Evolutionary conservation across 2,888 invertebrate species (phyloP).

Genomic region (Agapetus fuscipes): DNA sequence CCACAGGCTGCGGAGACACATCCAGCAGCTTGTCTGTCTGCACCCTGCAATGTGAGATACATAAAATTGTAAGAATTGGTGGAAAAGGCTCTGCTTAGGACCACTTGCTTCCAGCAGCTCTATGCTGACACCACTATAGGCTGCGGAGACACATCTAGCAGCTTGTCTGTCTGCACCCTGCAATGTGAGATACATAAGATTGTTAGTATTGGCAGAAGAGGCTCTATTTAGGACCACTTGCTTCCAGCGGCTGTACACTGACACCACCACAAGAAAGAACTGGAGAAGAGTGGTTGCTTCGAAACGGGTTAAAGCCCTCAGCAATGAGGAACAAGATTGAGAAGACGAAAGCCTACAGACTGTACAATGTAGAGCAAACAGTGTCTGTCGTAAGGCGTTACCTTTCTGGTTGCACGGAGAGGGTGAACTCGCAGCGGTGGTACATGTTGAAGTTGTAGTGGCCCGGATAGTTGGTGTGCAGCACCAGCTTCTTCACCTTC

Average conservation of each 20-base stretch:
- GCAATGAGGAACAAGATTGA: too few species aligned
- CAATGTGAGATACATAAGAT: too few species aligned
- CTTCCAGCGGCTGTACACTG: conserved; percentile 86
- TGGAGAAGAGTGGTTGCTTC: too few species aligned
- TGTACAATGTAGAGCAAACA: too few species aligned
- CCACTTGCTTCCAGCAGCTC: conserved; percentile 82
- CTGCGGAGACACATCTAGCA: conserved; percentile 47
- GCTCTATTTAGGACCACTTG: conserved; percentile 84
- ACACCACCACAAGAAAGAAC: conserved; percentile 57
- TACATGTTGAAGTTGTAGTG: conserved; percentile 99
- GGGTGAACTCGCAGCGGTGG: conserved; percentile 86
- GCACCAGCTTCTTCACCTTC: conserved; percentile 89
- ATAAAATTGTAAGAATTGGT: conserved; percentile 96
- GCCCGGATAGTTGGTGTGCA: conserved; percentile 99
- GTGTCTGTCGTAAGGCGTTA: too few species aligned
- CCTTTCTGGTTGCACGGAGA: conserved; percentile 63
- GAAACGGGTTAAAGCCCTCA: too few species aligned
- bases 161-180: conserved; percentile 43
- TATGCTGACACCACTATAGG: conserved; percentile 65
- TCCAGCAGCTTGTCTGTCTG: conserved; percentile 49
- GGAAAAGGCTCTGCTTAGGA: conserved; percentile 88
- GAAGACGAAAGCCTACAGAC: too few species aligned
- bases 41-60: conserved; percentile 35
- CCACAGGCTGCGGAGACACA: conserved; percentile 46
- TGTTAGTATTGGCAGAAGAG: conserved; percentile 90